Base-by-base conservation (phyloP, 2,113 vertebrate genomes). In the Cyrtonyx montezumae region DNA sequence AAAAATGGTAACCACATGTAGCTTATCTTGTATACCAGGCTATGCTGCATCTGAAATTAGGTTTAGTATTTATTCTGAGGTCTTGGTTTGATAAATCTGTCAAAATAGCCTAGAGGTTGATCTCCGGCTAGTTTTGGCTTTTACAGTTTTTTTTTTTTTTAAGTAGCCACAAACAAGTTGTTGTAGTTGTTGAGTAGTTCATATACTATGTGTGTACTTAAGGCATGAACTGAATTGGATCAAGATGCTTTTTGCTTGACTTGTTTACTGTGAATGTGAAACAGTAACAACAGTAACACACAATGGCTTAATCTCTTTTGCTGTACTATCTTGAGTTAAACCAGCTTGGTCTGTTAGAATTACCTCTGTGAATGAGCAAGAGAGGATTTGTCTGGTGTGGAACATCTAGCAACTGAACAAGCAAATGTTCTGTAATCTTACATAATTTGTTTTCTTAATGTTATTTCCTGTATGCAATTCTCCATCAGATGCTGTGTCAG, bases 381-480 rank as follows among this genome's bases (percentile, higher is more conserved):
- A 69, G 55, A 66, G 55, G 84, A 88, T 94, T 90, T 94, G 43
- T 83, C 63, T 53, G 42, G 91, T 18, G 5, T 70, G 43, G 46
- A 77, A 34, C 76, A 80, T 88, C 21, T 62, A 83, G 85, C 59
- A 79, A 30, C 62, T 22, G 74, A 82, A 87, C 26, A 37, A 77
- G 61, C 65, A 86, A 81, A 86, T 91, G 88, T 93, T 90, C 32
- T 83, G 25, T 87, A 87, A 95, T 89, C 25, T 23, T 85, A 45
- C 59, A 0, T 88, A 46, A 79, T 84, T 88, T 94, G 51, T 71
- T 90, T 1, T 2, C 28, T 59, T 70, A 5, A 37, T 71, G 61
- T 78, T 71, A 32, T 49, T 96, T 86, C 49, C 37, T 56, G 14
- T 40, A 8, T 8, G 28, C 42, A 55, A 11, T 42, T 73, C 37